These are phyloP conservation scores for Bombus vancouverensis DNA, from an alignment of 1,140 invertebrate species.

Conservation along the genomic window DNA sequence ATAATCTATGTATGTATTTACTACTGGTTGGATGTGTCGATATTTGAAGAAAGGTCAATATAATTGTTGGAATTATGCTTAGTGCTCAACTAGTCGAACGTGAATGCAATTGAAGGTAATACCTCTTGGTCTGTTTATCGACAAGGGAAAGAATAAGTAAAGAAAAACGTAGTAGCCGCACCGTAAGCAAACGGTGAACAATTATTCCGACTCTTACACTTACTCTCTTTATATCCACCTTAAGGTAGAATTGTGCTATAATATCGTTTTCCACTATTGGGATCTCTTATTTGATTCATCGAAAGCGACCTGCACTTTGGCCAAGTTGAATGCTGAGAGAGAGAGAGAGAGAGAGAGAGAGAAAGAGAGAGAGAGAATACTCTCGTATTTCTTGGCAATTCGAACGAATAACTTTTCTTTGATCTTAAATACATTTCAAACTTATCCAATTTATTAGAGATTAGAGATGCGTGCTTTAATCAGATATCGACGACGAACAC, in stretches of 20 bases:
- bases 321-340: neutral
- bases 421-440: neutral
- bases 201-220: neutral
- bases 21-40: too few species aligned
- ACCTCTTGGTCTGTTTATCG: neutral
- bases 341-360: too few species aligned
- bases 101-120: neutral
- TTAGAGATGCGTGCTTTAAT: neutral
- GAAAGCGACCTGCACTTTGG: neutral
- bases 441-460: neutral
- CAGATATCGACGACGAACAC: neutral
- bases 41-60: too few species aligned
- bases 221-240: neutral
- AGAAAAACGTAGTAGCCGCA: neutral
- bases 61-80: too few species aligned
- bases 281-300: constrained; percentile 7
- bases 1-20: too few species aligned
- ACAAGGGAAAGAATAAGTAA: neutral
- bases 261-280: constrained; percentile 3
- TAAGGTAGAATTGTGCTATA: constrained; percentile 5
- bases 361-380: neutral
- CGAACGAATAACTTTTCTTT: neutral
- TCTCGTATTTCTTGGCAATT: neutral
- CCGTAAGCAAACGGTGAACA: neutral
- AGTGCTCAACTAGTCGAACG: neutral